Evolutionary conservation across 2,113 vertebrate genomes (phyloP).

Genomic region (Trachemys scripta): DNA sequence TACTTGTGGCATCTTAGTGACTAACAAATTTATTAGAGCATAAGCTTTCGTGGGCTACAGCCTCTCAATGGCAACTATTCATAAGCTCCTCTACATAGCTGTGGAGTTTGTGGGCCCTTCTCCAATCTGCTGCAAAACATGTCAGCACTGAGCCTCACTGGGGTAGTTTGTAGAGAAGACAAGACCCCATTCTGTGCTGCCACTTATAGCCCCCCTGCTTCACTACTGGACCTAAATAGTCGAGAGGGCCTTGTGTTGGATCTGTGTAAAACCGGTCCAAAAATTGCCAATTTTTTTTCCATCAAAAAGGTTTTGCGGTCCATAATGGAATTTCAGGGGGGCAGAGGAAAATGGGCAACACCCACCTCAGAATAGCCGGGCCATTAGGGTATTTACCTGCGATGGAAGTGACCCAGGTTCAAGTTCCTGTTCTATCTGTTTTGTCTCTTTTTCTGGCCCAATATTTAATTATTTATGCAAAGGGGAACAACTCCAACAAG

Average conservation of each 20-base stretch:
- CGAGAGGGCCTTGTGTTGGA: background rate
- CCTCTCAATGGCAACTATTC: background rate
- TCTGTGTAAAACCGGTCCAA: background rate
- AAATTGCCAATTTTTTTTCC: background rate
- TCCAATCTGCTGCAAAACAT: background rate
- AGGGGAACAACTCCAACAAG: background rate
- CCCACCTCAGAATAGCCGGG: background rate
- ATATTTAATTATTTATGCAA: background rate
- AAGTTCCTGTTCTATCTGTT: background rate
- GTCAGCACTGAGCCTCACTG: background rate
- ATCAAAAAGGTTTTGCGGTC: background rate
- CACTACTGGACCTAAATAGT: background rate
- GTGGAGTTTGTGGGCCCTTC: background rate
- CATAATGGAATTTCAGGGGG: background rate
- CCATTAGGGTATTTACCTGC: background rate
- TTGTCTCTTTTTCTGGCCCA: background rate
- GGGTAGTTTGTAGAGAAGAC: background rate
- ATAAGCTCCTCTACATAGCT: background rate
- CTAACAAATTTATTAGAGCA: too few species aligned
- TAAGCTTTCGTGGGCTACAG: background rate
- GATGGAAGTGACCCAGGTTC: background rate
- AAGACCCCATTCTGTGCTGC: background rate
- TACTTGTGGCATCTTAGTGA: too few species aligned
- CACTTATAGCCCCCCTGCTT: background rate
- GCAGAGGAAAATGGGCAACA: background rate